Percentiles rank a stretch among this genome's conserved stretches.
phyloP scores from a whole-genome alignment of 1,140 invertebrate genomes.

The Bathynomus jamesi region DNA sequence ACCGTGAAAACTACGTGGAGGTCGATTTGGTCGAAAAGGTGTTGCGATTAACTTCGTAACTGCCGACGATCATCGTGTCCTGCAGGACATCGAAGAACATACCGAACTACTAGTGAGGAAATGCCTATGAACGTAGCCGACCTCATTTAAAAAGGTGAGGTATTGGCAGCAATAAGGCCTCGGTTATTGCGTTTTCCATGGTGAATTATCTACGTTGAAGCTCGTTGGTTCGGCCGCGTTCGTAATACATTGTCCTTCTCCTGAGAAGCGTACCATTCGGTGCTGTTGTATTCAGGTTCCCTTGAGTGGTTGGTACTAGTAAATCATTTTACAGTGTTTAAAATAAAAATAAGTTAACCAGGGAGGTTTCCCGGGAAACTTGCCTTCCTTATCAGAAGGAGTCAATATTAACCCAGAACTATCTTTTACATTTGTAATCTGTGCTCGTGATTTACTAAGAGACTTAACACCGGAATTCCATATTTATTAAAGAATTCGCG shows the following conservation, averaged over 20 bases:
- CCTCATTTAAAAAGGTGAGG: slow-evolving; percentile 64
- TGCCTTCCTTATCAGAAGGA: not conserved
- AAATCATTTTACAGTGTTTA: not conserved
- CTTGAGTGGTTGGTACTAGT: not conserved
- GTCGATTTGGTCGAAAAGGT: slow-evolving; percentile 99
- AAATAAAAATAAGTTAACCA: not conserved
- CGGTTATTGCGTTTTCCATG: slow-evolving; percentile 3
- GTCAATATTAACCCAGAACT: not conserved
- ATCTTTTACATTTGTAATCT: not conserved
- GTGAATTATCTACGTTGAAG: not conserved
- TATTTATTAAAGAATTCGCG: not conserved
- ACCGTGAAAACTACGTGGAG: slow-evolving; percentile 97
- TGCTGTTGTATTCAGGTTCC: not conserved
- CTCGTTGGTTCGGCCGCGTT: not conserved
- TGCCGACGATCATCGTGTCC: slow-evolving; percentile 79
- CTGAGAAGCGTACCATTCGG: not conserved
- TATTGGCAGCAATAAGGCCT: slow-evolving; percentile 6
- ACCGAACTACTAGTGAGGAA: slow-evolving; percentile 96
- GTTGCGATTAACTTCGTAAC: slow-evolving; percentile 99
- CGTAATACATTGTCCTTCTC: not conserved
- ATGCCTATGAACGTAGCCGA: slow-evolving; percentile 99
- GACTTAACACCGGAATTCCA: not conserved
- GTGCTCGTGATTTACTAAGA: not conserved
- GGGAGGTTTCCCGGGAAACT: not conserved
- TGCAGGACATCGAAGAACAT: slow-evolving; percentile 96